phyloP scores from a whole-genome alignment of 1,140 invertebrate species.

The Calliopsis andreniformis region DNA sequence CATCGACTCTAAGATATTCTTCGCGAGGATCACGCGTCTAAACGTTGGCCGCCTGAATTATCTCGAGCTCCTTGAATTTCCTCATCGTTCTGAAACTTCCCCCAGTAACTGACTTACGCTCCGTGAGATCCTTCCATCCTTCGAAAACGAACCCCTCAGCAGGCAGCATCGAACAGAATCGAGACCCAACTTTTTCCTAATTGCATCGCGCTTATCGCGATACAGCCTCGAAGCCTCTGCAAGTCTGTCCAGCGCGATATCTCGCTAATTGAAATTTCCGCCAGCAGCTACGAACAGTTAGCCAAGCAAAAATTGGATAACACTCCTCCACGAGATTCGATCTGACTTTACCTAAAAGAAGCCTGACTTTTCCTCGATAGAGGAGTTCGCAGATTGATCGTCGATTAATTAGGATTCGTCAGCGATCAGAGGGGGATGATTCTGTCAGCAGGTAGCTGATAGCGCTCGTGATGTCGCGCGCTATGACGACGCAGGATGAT shows the following conservation, averaged over 20 bases:
- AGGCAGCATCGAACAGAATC: constrained; percentile 10
- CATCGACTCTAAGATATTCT: too few relatives aligned
- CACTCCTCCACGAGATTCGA: neutral
- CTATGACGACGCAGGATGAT: constrained; percentile 50
- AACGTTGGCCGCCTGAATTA: too few relatives aligned
- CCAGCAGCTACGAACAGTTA: neutral
- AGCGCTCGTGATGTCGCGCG: constrained; percentile 35
- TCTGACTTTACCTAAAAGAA: too few relatives aligned
- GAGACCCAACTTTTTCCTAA: constrained; percentile 26
- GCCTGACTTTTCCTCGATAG: neutral
- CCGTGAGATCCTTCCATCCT: too few relatives aligned
- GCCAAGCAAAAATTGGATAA: constrained; percentile 30
- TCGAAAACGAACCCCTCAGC: neutral
- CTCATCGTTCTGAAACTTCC: too few relatives aligned
- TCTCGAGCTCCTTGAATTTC: too few relatives aligned
- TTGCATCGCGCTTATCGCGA: constrained; percentile 24
- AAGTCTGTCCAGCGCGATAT: too few relatives aligned
- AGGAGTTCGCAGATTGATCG: constrained; percentile 25
- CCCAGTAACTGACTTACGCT: too few relatives aligned
- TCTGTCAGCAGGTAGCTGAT: constrained; percentile 34
- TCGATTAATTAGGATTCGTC: constrained; percentile 16
- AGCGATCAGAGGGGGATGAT: constrained; percentile 4
- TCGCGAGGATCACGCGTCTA: too few relatives aligned
- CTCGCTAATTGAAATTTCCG: constrained; percentile 24
- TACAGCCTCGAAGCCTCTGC: neutral